Base-by-base conservation (phyloP, 2,113 vertebrate species). In the Pelodiscus sinensis region DNA sequence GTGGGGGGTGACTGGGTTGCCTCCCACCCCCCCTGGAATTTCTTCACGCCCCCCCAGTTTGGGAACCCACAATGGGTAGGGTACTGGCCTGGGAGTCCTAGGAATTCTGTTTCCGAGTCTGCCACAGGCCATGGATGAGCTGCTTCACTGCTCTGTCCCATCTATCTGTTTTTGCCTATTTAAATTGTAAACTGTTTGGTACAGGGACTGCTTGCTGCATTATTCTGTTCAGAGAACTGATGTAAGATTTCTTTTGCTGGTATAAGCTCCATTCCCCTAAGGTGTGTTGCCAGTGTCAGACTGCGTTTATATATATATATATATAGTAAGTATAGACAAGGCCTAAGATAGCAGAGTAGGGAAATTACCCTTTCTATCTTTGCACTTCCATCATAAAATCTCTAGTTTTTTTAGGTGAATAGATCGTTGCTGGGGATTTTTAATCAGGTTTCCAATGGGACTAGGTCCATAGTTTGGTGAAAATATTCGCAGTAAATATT, bases 61-160 rank as follows among this genome's bases (percentile, higher is more conserved):
- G 38, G 38, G 38, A 44, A 44, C 38, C 38, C 38, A 44, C 5
- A 44, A 44, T 44, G 55, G 51, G 56, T 21, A 19, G 44, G 71
- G 65, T 21, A 0, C 51, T 79, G 19, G 16, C 29, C 18, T 9
- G 22, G 68, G 56, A 19, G 14, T 68, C 65, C 38, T 3, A n/a
- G 35, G 62, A 31, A 44, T 85, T 21, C 24, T 38, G 12, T 24
- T 75, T 11, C 71, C 12, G 71, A 44, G 10, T 75, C 21, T 75
- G 5, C 5, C 54, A 65, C 38, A 35, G 81, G 56, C 81, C 57
- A 27, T 11, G n/a, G 44, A 54, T 44, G n/a, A 35, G 25, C 58
- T 8, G 56, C 0, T 0, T 35, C 31, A 3, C 19, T 0, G 0
- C n/a, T 52, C 31, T 84, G 75, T 5, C 73, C 2, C 21, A 52